phyloP scores from a whole-genome alignment of 1,140 invertebrate genomes.

The Diploscapter pachys region DNA sequence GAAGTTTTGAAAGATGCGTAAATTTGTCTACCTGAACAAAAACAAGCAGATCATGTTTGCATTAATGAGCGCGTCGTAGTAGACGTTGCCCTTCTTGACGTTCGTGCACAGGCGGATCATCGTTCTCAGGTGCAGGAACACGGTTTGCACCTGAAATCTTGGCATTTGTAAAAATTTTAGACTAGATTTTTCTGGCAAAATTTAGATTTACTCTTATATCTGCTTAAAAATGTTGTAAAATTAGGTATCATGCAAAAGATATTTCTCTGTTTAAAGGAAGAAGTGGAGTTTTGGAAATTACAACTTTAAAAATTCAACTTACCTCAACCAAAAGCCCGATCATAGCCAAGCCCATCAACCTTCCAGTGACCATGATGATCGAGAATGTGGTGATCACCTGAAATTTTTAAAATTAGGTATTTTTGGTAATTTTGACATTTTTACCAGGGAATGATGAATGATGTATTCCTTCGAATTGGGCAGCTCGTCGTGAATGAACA shows the following conservation, averaged over 20 bases:
- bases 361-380: conserved; percentile 27
- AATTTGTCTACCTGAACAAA: conserved; percentile 16
- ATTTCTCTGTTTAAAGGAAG: neutral
- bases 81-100: conserved; percentile 2
- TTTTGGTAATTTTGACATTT: neutral
- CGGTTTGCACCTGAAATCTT: conserved; percentile 17
- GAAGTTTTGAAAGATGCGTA: neutral
- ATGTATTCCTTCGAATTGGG: conserved; percentile 31
- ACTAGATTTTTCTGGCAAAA: too few species aligned
- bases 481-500: conserved; percentile 28
- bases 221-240: neutral
- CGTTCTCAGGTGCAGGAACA: conserved; percentile 28
- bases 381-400: conserved; percentile 30
- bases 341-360: conserved; percentile 30
- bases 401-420: neutral
- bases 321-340: conserved; percentile 29
- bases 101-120: conserved; percentile 22
- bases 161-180: too few species aligned
- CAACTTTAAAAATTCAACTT: neutral
- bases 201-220: too few species aligned
- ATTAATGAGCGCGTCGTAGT: conserved; percentile 23
- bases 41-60: conserved; percentile 36
- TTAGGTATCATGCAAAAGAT: neutral
- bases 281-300: neutral
- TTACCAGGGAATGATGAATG: conserved; percentile 30